Base-by-base conservation (phyloP, 2,888 invertebrate species). In the Ormyrus thymus region DNA sequence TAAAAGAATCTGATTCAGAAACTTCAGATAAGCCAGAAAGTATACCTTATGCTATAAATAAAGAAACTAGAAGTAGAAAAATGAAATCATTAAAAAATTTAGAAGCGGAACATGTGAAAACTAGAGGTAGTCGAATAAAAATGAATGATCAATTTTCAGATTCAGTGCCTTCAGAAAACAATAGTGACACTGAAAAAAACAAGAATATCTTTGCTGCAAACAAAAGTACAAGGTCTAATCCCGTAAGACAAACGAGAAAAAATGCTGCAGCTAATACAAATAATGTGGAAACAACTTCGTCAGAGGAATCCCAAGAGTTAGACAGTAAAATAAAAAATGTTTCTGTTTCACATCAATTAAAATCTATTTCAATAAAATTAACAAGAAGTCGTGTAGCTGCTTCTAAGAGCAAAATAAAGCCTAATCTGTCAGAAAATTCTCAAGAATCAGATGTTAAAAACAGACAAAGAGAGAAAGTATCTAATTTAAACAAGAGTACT, bases 1-100 rank as follows among this genome's bases (percentile, higher is more conserved):
- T 62, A 43, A 48, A 58, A 55, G 68, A 78, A 62, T 68, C 59
- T 29, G 55, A 79, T 79, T 53, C 64, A 50, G 72, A 73, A 48
- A 7, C 7, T 29, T 61, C 64, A 53, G 48, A 70, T 15, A 50
- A 68, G 43, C 56, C 48, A 9, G 6, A 10, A 66, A 55, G 3
- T 13, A 13, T 10, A 68, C 1, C 6, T n/a, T 46, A 50, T 43
- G 15, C 7, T n/a, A 29, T n/a, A 46, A 10, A 11, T n/a, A 10
- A 8, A 51, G 10, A 7, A 51, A 58, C 13, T 51, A 50, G 58
- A 58, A 66, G 65, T 58, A 13, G 15, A 43, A 9, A 58, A 59
- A 10, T 6, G 6, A 46, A 59, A 45, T 4, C 11, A 53, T 13
- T 45, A 6, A 45, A 61, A n/a, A n/a, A 13, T 51, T 43, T 13